phyloP scores from a whole-genome alignment of 1,140 invertebrate species.

The Ladona fulva region DNA sequence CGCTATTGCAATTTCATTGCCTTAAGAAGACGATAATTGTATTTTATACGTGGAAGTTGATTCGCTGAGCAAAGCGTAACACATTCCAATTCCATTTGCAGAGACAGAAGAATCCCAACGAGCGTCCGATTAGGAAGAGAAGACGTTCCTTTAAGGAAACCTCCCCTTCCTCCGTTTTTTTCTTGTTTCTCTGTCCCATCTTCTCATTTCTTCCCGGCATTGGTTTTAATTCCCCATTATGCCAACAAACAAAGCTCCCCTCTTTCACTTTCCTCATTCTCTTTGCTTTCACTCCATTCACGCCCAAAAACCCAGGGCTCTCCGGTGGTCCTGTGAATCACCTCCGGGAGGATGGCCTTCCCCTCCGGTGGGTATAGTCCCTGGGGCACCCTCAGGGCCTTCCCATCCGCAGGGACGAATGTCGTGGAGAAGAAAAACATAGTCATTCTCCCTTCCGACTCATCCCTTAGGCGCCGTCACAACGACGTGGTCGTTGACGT shows the following conservation, averaged over 20 bases:
- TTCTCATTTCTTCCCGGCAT: background rate
- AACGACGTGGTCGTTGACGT: background rate
- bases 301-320: background rate
- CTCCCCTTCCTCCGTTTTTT: too few relatives aligned
- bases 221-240: slow-evolving; percentile 6
- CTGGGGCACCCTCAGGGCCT: background rate
- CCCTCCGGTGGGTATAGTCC: background rate
- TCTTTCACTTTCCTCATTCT: background rate
- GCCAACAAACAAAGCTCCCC: background rate
- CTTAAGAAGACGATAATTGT: too few relatives aligned
- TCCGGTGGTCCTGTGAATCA: too few relatives aligned
- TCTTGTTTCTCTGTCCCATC: background rate
- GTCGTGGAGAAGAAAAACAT: background rate
- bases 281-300: background rate
- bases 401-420: background rate
- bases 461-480: background rate
- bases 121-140: too few relatives aligned
- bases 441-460: background rate
- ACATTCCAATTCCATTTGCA: too few relatives aligned
- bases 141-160: too few relatives aligned
- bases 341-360: too few relatives aligned
- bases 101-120: too few relatives aligned
- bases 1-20: too few relatives aligned
- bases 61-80: too few relatives aligned
- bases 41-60: too few relatives aligned